phyloP scores from a whole-genome alignment of 2,113 vertebrate species.

The rat (Rattus norvegicus) region DNA sequence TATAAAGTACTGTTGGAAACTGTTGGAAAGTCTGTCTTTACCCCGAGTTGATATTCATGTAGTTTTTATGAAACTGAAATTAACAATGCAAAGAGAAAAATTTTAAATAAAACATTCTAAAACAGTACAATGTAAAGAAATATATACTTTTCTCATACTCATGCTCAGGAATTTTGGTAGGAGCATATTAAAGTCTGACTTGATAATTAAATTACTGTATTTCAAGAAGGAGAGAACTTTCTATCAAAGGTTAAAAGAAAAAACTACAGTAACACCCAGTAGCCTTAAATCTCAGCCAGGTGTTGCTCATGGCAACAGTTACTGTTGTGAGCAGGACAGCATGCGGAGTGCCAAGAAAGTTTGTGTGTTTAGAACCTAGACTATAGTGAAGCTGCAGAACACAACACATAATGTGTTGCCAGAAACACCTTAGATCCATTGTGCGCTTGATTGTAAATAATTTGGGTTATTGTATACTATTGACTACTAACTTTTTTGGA shows the following conservation, averaged over 20 bases:
- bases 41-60: not conserved
- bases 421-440: not conserved
- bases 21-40: not conserved
- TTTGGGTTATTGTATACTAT: not conserved
- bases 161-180: too few species aligned
- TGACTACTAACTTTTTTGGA: not conserved
- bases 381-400: not conserved
- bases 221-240: not conserved
- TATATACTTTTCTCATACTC: not conserved
- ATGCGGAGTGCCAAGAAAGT: not conserved
- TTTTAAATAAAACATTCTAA: not conserved
- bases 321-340: not conserved
- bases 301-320: too few species aligned
- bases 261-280: too few species aligned
- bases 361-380: not conserved
- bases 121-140: not conserved
- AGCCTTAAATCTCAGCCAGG: not conserved
- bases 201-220: not conserved
- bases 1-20: not conserved
- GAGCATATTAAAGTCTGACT: not conserved
- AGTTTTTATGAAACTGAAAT: not conserved
- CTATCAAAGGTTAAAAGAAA: not conserved
- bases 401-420: not conserved
- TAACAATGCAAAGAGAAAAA: not conserved
- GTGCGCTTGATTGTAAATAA: not conserved